A percentile compares a stretch with the other conserved stretches of the same genome.
Conservation (phyloP, 2,797 vertebrate species). For the Scarus forsteni region DNA sequence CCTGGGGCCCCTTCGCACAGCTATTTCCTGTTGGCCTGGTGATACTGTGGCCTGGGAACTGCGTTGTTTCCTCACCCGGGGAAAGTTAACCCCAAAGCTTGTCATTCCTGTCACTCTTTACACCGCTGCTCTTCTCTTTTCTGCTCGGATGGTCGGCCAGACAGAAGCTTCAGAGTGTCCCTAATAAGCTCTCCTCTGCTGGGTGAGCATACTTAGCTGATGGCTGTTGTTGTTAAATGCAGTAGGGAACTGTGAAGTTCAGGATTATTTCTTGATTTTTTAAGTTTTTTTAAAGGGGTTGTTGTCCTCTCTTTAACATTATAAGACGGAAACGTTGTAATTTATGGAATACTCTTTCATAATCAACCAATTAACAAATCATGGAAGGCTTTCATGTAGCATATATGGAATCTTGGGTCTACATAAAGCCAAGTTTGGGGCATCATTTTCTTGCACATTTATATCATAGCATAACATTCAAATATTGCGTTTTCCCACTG, state of each 20-base stretch:
- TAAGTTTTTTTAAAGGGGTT: neutral
- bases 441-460: neutral
- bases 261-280: conserved; percentile 12
- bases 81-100: conserved; percentile 50
- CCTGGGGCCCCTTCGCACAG: conserved; percentile 53
- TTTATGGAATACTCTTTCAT: too few relatives aligned
- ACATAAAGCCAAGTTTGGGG: neutral
- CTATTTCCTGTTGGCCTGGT: conserved; percentile 66
- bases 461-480: too few relatives aligned
- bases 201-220: neutral
- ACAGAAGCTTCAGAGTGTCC: conserved; percentile 10
- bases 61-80: conserved; percentile 53
- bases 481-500: too few relatives aligned
- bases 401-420: too few relatives aligned
- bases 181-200: conserved; percentile 5
- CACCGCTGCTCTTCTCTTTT: conserved; percentile 34
- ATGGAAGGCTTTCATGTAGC: conserved; percentile 9
- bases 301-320: neutral
- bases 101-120: conserved; percentile 68
- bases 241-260: neutral
- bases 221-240: conserved; percentile 7
- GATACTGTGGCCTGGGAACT: conserved; percentile 56
- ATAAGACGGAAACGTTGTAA: neutral
- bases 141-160: neutral
- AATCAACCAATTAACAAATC: neutral